Conservation (phyloP, 2,888 invertebrate genomes). For the Acronicta leporina region DNA sequence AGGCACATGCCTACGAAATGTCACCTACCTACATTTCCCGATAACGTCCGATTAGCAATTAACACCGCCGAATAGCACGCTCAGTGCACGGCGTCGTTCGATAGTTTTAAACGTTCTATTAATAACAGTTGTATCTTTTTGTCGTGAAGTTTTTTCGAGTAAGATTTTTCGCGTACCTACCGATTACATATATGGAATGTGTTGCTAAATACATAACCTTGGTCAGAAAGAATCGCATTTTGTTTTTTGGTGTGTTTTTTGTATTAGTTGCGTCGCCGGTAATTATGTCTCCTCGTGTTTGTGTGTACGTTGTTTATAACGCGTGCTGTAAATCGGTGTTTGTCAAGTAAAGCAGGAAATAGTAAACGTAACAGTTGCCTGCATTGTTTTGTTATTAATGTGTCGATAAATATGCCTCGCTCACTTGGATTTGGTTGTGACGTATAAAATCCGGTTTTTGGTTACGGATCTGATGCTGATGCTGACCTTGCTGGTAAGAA, state of each 20-base stretch:
- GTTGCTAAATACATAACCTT: constrained; percentile 82
- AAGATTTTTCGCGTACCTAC: constrained; percentile 64
- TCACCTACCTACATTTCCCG: constrained; percentile 79
- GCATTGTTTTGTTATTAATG: constrained; percentile 67
- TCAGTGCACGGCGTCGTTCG: constrained; percentile 70
- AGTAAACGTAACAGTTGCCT: constrained; percentile 64
- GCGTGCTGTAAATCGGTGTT: constrained; percentile 64
- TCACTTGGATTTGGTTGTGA: constrained; percentile 77
- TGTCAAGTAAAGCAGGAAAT: constrained; percentile 74
- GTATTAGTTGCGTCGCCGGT: constrained; percentile 67
- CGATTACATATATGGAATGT: constrained; percentile 76
- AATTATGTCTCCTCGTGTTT: constrained; percentile 68
- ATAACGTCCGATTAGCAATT: constrained; percentile 80
- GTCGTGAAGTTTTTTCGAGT: constrained; percentile 72
- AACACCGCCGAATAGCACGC: constrained; percentile 78
- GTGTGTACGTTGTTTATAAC: constrained; percentile 67
- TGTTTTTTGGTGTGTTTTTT: constrained; percentile 65
- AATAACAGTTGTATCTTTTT: constrained; percentile 57
- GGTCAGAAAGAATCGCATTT: constrained; percentile 65
- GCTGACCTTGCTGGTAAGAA: constrained; percentile 81
- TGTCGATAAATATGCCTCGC: constrained; percentile 70
- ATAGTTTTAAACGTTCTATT: constrained; percentile 57
- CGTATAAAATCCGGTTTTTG: constrained; percentile 81
- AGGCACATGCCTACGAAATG: constrained; percentile 84
- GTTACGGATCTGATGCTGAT: constrained; percentile 76